Percentiles rank a stretch among this genome's conserved stretches.
Conservation (phyloP, 2,797 vertebrate genomes). For the Typhlichthys subterraneus region DNA sequence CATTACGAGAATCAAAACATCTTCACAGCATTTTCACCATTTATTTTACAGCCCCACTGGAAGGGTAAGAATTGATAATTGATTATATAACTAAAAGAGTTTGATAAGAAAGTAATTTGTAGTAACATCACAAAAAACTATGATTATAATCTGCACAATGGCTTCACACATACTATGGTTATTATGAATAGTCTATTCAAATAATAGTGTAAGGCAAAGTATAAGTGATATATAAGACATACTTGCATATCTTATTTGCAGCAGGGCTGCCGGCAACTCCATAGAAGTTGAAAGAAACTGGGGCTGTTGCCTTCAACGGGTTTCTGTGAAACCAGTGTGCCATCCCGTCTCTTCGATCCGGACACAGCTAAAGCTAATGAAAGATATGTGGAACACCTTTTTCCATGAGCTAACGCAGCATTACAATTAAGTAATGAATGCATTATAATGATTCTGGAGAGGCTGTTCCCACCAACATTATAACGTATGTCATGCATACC, state of each 20-base stretch:
- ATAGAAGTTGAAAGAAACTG: conserved; percentile 92
- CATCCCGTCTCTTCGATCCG: conserved; percentile 73
- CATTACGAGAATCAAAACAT: conserved; percentile 1
- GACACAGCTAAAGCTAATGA: conserved; percentile 38
- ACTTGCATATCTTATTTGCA: conserved; percentile 97
- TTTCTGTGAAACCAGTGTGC: conserved; percentile 99
- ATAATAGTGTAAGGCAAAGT: background rate
- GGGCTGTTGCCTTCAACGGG: conserved; percentile 95
- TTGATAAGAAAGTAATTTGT: too few species aligned
- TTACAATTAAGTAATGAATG: background rate
- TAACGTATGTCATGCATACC: too few species aligned
- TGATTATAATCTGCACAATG: background rate
- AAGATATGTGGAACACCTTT: conserved; percentile 4
- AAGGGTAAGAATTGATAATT: too few species aligned
- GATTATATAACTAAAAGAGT: too few species aligned
- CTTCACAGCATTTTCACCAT: background rate
- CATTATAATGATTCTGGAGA: background rate
- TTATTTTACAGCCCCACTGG: background rate
- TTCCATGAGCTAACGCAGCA: background rate
- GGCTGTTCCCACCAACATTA: background rate
- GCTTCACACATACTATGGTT: background rate
- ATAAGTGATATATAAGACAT: conserved; percentile 53
- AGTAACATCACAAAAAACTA: too few species aligned
- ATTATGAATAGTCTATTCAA: background rate
- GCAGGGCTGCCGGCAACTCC: conserved; percentile 89